Conservation (phyloP, 2,797 vertebrate genomes). For the Clamator glandarius region DNA sequence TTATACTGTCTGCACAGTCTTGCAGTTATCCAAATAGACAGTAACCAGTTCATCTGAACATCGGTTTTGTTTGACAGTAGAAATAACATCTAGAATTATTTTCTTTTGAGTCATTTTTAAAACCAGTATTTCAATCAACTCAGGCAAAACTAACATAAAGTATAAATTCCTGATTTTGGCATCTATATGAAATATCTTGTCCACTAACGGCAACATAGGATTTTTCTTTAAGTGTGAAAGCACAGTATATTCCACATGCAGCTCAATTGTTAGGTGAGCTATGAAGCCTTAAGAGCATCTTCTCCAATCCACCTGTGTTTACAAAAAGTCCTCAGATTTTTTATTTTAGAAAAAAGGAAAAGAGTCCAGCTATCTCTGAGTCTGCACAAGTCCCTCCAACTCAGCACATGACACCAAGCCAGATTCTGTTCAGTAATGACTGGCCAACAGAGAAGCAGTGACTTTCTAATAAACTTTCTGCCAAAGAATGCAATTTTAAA, state of each 20-base stretch:
- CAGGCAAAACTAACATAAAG: not conserved
- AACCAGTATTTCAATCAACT: not conserved
- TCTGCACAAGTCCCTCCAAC: not conserved
- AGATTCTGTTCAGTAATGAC: not conserved
- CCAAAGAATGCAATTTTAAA: not conserved
- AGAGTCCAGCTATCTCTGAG: not conserved
- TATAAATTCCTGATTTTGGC: not conserved
- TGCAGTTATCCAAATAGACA: not conserved
- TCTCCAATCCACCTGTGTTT: not conserved
- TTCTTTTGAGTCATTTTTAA: not conserved
- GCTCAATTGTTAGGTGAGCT: not conserved
- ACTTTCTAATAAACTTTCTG: not conserved
- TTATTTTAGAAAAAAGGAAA: not conserved
- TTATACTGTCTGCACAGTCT: not conserved
- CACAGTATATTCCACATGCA: conserved; percentile 10
- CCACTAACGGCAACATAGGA: not conserved
- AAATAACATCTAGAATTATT: not conserved
- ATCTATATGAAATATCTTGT: not conserved
- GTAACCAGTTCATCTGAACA: not conserved
- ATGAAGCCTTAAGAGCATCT: not conserved
- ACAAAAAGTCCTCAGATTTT: conserved; percentile 2
- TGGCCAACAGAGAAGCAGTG: not conserved
- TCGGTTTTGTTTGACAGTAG: not conserved
- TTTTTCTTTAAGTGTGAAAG: conserved; percentile 25
- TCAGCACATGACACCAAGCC: not conserved